Evolutionary conservation across 2,888 invertebrate genomes (phyloP).

Genomic region (Sisyra terminalis): DNA sequence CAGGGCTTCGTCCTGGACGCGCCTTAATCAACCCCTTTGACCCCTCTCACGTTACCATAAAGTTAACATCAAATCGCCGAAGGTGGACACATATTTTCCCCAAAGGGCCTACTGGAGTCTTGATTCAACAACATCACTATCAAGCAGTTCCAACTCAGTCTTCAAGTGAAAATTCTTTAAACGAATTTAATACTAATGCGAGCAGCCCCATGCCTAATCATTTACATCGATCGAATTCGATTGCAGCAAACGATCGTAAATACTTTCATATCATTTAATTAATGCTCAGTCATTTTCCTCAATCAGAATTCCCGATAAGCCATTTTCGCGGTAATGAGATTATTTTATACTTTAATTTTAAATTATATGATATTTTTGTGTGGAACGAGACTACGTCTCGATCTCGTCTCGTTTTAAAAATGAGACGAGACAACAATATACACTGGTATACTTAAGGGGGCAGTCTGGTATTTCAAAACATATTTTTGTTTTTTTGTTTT

Average conservation of each 20-base stretch:
- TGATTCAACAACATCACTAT: slow-evolving; percentile 88
- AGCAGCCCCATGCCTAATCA: slow-evolving; percentile 1
- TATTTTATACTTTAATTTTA: too few relatives aligned
- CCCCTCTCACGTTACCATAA: slow-evolving; percentile 92
- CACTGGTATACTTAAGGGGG: too few relatives aligned
- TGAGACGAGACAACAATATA: too few relatives aligned
- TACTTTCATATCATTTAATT: slow-evolving; percentile 13
- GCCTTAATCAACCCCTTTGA: slow-evolving; percentile 96
- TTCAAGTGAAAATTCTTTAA: slow-evolving; percentile 10
- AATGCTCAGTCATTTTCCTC: too few relatives aligned
- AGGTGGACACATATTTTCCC: slow-evolving; percentile 99
- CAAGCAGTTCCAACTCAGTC: slow-evolving; percentile 58
- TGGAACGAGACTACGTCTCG: too few relatives aligned
- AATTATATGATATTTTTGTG: too few relatives aligned
- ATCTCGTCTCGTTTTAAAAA: too few relatives aligned
- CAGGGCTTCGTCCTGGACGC: slow-evolving; percentile 47
- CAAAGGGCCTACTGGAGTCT: slow-evolving; percentile 75
- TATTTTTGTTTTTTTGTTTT: too few relatives aligned
- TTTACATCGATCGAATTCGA: slow-evolving; percentile 17
- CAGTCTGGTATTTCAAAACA: too few relatives aligned
- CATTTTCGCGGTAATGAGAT: too few relatives aligned
- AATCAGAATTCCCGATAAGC: too few relatives aligned
- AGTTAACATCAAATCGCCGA: slow-evolving; percentile 83
- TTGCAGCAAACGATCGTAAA: slow-evolving; percentile 34
- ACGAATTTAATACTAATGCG: slow-evolving; percentile 11